Conservation (phyloP, 2,797 vertebrate genomes). For the Periophthalmus magnuspinnatus region DNA sequence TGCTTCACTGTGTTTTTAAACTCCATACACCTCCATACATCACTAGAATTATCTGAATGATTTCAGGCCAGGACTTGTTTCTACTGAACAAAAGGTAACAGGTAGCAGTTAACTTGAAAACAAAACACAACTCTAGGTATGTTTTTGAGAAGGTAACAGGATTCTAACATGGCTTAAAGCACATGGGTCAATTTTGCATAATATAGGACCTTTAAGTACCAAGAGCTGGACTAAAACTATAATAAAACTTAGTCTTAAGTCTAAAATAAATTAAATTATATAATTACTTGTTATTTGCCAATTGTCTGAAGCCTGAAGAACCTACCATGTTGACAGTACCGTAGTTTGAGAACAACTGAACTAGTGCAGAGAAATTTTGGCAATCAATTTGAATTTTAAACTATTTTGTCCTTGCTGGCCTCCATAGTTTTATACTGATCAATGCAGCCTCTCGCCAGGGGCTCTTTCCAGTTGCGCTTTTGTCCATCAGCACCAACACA, state of each 20-base stretch:
- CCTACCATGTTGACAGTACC: not conserved
- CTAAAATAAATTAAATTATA: not conserved
- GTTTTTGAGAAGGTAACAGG: too few species aligned
- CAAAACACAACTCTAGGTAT: too few species aligned
- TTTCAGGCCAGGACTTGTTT: too few species aligned
- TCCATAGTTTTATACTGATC: slow-evolving; percentile 40
- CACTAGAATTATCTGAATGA: too few species aligned
- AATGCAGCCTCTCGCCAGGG: slow-evolving; percentile 48
- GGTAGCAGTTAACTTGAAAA: too few species aligned
- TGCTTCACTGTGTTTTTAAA: too few species aligned
- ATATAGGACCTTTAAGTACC: not conserved
- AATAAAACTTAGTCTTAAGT: not conserved
- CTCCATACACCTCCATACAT: too few species aligned
- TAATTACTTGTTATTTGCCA: not conserved
- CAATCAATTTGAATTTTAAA: not conserved
- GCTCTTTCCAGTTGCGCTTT: slow-evolving; percentile 48
- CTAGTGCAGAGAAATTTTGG: not conserved
- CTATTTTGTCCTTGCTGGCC: slow-evolving; percentile 12
- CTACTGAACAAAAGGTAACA: too few species aligned
- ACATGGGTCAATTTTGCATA: too few species aligned
- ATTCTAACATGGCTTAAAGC: too few species aligned
- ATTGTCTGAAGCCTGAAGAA: not conserved
- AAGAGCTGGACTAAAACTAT: not conserved
- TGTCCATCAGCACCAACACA: slow-evolving; percentile 26
- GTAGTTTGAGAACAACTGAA: not conserved